phyloP scores from a whole-genome alignment of 1,140 invertebrate species.

The Chironomus tepperi region DNA sequence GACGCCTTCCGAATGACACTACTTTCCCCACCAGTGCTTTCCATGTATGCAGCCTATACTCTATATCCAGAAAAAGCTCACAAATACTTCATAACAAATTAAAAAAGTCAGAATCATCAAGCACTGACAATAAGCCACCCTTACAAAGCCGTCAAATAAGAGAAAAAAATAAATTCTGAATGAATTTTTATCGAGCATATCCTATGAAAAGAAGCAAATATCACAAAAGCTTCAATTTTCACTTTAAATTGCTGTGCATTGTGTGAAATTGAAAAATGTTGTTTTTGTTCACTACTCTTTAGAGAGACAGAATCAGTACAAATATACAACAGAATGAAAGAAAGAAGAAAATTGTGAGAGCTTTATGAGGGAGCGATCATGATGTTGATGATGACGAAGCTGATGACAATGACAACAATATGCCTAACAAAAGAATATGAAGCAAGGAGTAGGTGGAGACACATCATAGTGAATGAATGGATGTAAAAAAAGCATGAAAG shows the following conservation, averaged over 20 bases:
- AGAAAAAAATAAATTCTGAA: neutral
- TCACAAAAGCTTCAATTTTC: neutral
- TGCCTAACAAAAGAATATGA: neutral
- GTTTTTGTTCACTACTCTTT: neutral
- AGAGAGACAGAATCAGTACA: neutral
- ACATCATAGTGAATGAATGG: neutral
- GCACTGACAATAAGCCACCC: too few relatives aligned
- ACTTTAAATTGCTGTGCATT: neutral
- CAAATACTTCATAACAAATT: too few relatives aligned
- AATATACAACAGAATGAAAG: neutral
- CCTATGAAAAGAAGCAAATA: neutral
- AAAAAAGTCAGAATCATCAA: too few relatives aligned
- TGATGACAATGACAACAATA: neutral
- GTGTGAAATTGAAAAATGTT: slow-evolving; percentile 14
- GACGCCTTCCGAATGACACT: too few relatives aligned
- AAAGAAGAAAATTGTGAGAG: neutral
- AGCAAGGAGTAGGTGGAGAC: neutral
- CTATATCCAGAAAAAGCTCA: too few relatives aligned
- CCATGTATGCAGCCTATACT: too few relatives aligned
- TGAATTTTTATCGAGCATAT: neutral
- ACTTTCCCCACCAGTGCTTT: too few relatives aligned
- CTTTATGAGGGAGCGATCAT: neutral
- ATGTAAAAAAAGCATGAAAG: too few relatives aligned
- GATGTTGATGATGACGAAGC: neutral
- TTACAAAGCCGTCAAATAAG: too few relatives aligned